Evolutionary conservation across 2,888 invertebrate genomes (phyloP).

Genomic region (Clepsis dumicolana): DNA sequence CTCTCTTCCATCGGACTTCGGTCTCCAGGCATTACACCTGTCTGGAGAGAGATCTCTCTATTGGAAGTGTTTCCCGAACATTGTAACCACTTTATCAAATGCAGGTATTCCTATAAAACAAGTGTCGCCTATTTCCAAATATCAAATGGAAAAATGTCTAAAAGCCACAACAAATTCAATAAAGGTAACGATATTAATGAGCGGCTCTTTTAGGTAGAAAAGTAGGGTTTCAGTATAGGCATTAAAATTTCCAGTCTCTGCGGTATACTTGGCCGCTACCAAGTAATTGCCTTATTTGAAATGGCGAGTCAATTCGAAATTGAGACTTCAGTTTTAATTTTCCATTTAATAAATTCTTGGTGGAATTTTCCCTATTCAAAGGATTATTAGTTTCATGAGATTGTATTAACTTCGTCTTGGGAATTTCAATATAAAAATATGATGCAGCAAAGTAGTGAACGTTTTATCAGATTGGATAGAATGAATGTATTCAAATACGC

Average conservation of each 20-base stretch:
- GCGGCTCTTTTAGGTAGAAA: not conserved
- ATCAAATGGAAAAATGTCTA: too few relatives aligned
- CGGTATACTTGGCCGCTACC: slow-evolving; percentile 25
- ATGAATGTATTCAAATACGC: not conserved
- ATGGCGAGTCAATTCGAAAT: slow-evolving; percentile 28
- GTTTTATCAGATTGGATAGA: not conserved
- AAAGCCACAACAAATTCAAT: too few relatives aligned
- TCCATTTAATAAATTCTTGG: not conserved
- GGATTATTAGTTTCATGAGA: slow-evolving; percentile 29
- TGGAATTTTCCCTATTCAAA: slow-evolving; percentile 11
- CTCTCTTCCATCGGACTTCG: too few relatives aligned
- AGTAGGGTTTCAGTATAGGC: slow-evolving; percentile 13
- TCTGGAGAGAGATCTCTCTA: too few relatives aligned
- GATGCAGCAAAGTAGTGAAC: not conserved
- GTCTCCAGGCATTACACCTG: too few relatives aligned
- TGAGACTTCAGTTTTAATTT: slow-evolving; percentile 21
- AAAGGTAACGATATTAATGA: not conserved
- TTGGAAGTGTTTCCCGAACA: too few relatives aligned
- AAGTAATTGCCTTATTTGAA: slow-evolving; percentile 37
- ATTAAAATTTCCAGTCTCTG: slow-evolving; percentile 30
- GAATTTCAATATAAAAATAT: slow-evolving; percentile 7
- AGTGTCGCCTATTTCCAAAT: too few relatives aligned
- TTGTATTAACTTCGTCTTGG: slow-evolving; percentile 9
- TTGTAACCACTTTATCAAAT: too few relatives aligned
- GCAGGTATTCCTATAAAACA: too few relatives aligned